phyloP scores from a whole-genome alignment of 2,113 vertebrate genomes.

The Forbesichthys agassizii region DNA sequence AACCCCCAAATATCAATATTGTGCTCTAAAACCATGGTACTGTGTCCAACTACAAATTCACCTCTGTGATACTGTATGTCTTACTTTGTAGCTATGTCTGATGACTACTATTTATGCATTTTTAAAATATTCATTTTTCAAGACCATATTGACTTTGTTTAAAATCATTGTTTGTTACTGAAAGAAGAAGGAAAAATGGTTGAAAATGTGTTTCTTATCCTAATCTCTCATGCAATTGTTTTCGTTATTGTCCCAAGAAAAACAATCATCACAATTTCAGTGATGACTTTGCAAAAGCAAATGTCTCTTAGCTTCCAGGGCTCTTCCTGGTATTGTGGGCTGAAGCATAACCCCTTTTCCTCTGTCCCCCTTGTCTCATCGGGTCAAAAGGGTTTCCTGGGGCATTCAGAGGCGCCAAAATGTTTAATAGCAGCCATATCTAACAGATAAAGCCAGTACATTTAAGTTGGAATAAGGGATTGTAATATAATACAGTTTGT shows the following conservation, averaged over 20 bases:
- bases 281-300: constrained; percentile 51
- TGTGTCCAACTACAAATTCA: constrained; percentile 29
- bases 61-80: constrained; percentile 37
- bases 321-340: constrained; percentile 55
- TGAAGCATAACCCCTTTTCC: neutral
- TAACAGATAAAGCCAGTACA: neutral
- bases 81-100: constrained; percentile 54
- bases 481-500: too few species aligned
- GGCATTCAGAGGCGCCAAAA: constrained; percentile 8
- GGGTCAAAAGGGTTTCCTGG: constrained; percentile 13
- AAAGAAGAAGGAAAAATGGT: neutral
- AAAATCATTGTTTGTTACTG: constrained; percentile 8
- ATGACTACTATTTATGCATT: constrained; percentile 46
- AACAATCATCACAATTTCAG: constrained; percentile 31
- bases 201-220: constrained; percentile 16
- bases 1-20: neutral
- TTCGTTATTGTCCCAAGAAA: constrained; percentile 15
- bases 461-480: too few species aligned
- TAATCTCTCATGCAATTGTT: neutral
- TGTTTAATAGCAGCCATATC: neutral
- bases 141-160: constrained; percentile 13
- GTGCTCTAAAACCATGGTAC: constrained; percentile 17
- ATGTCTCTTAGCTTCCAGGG: constrained; percentile 5
- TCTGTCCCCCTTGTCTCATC: constrained; percentile 11
- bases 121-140: constrained; percentile 18